A percentile compares a stretch with the other conserved stretches of the same genome.
Evolutionary conservation across 30 jellyfish, hydroid and myxozoan genomes (phyloP).

Genomic region (Hydractinia symbiolongicarpus): DNA sequence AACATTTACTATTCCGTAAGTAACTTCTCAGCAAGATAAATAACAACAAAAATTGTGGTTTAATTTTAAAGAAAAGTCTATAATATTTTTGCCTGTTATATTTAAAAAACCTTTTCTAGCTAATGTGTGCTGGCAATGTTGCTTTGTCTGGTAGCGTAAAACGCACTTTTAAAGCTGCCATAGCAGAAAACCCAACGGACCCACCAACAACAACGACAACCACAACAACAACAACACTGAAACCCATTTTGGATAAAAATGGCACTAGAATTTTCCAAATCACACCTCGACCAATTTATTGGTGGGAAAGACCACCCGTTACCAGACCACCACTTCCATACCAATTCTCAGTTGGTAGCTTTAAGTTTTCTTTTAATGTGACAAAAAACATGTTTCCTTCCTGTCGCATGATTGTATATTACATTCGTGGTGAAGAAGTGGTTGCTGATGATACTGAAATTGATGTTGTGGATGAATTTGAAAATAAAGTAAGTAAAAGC

Average conservation of each 20-base stretch:
- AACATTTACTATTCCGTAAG: slow-evolving; percentile 44
- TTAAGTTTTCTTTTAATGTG: slow-evolving; percentile 34
- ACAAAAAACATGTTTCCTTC: slow-evolving; percentile 76
- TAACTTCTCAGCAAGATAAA: neutral
- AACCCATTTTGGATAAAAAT: neutral
- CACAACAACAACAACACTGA: slow-evolving; percentile 3
- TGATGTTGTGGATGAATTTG: slow-evolving; percentile 46
- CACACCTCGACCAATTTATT: neutral
- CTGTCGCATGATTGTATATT: slow-evolving; percentile 67
- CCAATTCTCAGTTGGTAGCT: slow-evolving; percentile 37
- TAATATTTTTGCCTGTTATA: slow-evolving; percentile 20
- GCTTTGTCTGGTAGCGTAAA: slow-evolving; percentile 41
- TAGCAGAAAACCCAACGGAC: slow-evolving; percentile 16
- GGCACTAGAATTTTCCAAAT: neutral
- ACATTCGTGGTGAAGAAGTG: slow-evolving; percentile 54
- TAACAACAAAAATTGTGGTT: neutral
- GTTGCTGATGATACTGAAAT: slow-evolving; percentile 69
- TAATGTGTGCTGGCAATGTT: slow-evolving; percentile 69
- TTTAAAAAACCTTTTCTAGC: slow-evolving; percentile 13
- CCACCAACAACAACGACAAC: slow-evolving; percentile 26
- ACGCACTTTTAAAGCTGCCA: neutral
- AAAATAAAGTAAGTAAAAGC: slow-evolving; percentile 45
- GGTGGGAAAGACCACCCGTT: slow-evolving; percentile 25
- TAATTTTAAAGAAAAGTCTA: neutral
- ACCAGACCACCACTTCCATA: slow-evolving; percentile 83